Evolutionary conservation across 2,888 invertebrate species (phyloP).

Genomic region (Petrolisthes manimaculis): DNA sequence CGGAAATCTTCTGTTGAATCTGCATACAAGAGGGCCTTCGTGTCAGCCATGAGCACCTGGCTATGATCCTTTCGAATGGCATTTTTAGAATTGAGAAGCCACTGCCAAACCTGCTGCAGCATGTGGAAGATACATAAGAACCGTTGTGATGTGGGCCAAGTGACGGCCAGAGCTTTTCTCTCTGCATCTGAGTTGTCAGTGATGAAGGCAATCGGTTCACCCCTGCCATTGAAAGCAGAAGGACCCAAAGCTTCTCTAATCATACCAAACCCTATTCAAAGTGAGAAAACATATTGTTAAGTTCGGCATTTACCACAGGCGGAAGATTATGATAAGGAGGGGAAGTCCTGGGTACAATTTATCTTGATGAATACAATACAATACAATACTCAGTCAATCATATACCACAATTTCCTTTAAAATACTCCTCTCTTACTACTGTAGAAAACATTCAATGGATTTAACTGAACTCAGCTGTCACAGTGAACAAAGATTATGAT

Average conservation of each 20-base stretch:
- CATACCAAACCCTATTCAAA: constrained; percentile 11
- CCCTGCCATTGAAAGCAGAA: background rate
- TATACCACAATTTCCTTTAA: too few species aligned
- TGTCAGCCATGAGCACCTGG: background rate
- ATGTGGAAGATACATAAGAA: constrained; percentile 4
- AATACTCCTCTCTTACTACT: too few species aligned
- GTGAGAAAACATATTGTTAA: too few species aligned
- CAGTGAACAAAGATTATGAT: too few species aligned
- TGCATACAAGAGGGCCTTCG: background rate
- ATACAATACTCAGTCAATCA: too few species aligned
- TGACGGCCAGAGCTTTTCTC: constrained; percentile 13
- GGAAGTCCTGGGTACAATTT: too few species aligned
- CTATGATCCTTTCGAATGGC: background rate
- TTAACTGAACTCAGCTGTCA: too few species aligned
- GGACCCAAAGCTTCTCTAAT: background rate
- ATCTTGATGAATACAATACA: too few species aligned
- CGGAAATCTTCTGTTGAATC: background rate
- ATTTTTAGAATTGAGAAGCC: constrained; percentile 3
- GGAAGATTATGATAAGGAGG: too few species aligned
- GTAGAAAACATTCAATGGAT: too few species aligned
- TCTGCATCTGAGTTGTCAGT: background rate
- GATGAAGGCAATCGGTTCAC: background rate
- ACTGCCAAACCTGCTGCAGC: background rate
- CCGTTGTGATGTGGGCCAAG: background rate
- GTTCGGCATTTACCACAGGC: too few species aligned